Evolutionary conservation across 1,140 invertebrate species (phyloP), one percentile per base, ranked within the genome.

Genomic region (Sminthurides bifidus): DNA sequence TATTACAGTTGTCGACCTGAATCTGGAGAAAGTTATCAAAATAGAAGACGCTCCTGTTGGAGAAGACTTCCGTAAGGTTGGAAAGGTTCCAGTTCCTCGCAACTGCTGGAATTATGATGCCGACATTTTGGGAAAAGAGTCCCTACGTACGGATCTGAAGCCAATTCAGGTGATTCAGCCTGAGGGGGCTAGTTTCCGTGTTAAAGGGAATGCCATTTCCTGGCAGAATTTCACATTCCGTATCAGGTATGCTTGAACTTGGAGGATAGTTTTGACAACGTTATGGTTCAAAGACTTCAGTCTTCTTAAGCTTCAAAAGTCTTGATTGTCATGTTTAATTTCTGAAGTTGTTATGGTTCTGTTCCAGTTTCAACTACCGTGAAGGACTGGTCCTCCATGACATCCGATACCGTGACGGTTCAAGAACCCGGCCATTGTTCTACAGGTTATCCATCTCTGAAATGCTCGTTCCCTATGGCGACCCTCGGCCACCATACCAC

Each of bases 201-300:
- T 64, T 0, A 53, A 54, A n/a, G 61, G 61, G 27, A 60, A 64
- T 51, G 46, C 55, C 50, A 54, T 64, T 19, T 6, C 27, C 2
- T 64, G 61, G 61, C 55, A 60, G 52, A 60, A 60, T 17, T 64
- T 53, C 40, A 51, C 37, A 51, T 37, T 64, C 26, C 54, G 61
- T 29, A 51, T 60, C 17, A 43, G 54, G 52, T 52, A 45, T 23
- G n/a, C 17, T 24, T 2, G 23, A 27, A 51, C n/a, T 27, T 30
- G 27, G 10, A 51, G 23, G 19, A 21, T 33, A 31, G 21, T 43
- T 21, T 31, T 26, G 3, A 21, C 37, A 14, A 23, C 10, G 24
- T 12, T n/a, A 53, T n/a, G 33, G 8, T 35, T 35, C n/a, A 31
- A 33, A 33, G n/a, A n/a, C n/a, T n/a, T n/a, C n/a, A n/a, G n/a